Percentiles rank a stretch among this genome's conserved stretches.
Conservation (phyloP, 2,888 invertebrate species). For the Helleia helle region DNA sequence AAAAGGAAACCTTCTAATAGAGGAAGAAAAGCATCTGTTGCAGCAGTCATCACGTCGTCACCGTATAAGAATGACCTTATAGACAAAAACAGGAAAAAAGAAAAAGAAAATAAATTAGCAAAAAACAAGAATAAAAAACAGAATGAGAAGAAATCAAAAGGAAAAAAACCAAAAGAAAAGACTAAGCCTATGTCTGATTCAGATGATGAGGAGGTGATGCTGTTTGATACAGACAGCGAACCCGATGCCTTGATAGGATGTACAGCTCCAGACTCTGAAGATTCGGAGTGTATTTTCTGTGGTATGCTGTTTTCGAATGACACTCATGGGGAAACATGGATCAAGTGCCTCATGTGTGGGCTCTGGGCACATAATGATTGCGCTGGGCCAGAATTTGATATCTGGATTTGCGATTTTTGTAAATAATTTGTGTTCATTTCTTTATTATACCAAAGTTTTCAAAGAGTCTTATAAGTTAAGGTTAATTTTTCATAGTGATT, state of each 20-base stretch:
- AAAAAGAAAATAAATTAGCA: slow-evolving; percentile 16
- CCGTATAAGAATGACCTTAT: slow-evolving; percentile 13
- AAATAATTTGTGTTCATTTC: slow-evolving; percentile 3
- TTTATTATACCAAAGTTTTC: slow-evolving; percentile 4
- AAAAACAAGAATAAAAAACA: slow-evolving; percentile 7
- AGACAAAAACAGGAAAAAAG: slow-evolving; percentile 14
- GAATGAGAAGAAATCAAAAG: slow-evolving; percentile 10
- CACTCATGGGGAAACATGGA: slow-evolving; percentile 10
- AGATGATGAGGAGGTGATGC: background rate
- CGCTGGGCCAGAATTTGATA: slow-evolving; percentile 19
- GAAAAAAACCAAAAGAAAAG: slow-evolving; percentile 1
- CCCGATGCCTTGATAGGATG: no score
- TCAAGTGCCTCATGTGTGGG: slow-evolving; percentile 12
- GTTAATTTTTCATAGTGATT: slow-evolving; percentile 4
- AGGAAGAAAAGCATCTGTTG: slow-evolving; percentile 15
- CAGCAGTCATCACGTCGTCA: slow-evolving; percentile 13
- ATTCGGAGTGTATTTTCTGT: slow-evolving; percentile 10
- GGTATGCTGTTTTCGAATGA: slow-evolving; percentile 11
- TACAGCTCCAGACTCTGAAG: slow-evolving; percentile 14
- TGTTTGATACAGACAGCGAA: no score
- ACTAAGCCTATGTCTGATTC: no score
- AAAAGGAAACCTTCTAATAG: slow-evolving; percentile 11
- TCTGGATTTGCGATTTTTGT: slow-evolving; percentile 16
- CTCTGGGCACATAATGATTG: slow-evolving; percentile 21
- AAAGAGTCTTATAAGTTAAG: slow-evolving; percentile 5